Evolutionary conservation across 2,113 vertebrate genomes (phyloP), one percentile per base, ranked within the genome.

Genomic region (Uropsilus gracilis): DNA sequence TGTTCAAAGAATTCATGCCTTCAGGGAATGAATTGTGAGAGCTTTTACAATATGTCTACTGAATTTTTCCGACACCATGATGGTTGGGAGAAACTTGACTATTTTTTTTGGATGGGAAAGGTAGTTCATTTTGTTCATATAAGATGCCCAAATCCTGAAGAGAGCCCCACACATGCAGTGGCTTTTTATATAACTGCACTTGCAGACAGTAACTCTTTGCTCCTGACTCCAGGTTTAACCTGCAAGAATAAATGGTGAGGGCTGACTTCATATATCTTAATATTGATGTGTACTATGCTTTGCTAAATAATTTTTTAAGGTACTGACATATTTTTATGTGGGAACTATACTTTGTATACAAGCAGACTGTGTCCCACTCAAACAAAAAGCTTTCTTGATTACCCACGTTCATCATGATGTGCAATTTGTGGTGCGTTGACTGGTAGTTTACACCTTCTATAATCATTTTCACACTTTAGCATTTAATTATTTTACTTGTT

Each of bases 1-100:
- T 89, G 86, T 93, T 96, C 95, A 84, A 92, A 96, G 90, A 83
- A 75, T 18, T 84, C 53, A 44, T 68, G 34, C 32, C 73, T 91
- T 94, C 42, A 77, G 75, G 94, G 78, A 81, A 39, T 77, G 37
- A 63, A 81, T 80, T 83, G 34, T 63, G 64, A 91, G 55, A 80
- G 37, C 1, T 10, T 86, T 37, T 86, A 71, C 4, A n/a, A 8
- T n/a, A 71, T 63, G 17, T 44, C 68, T 75, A 13, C 30, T 89
- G 84, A 81, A 76, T 90, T 96, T 94, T 88, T 32, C 32, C 57
- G 59, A 26, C 10, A 28, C 13, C 18, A 16, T 30, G 30, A 78
- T 75, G 77, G 17, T 18, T 90, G 14, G 10, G n/a, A 37, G 80
- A 84, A 95, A 30, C 55, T 37, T 75, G 18, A 64, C 24, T 78